Base-by-base conservation (phyloP, 1,140 invertebrate species). In the Homarus americanus region DNA sequence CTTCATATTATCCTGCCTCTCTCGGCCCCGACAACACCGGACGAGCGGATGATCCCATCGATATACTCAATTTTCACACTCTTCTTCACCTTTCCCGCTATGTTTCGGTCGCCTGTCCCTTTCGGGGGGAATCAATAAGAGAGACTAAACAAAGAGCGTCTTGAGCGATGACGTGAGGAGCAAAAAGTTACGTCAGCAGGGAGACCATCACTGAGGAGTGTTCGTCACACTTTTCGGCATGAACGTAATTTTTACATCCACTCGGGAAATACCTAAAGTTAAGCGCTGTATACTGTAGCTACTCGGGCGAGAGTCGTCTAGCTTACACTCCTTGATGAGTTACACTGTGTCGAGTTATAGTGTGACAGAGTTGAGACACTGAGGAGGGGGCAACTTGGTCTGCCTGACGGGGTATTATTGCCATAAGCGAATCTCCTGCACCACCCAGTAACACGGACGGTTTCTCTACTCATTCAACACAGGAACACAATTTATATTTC, bases 171-270 rank as follows among this genome's bases (percentile, higher is more conserved):
- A 20, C 58, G 24, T 63, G 20, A 10, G 58, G 58, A 17, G 44
- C 44, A 7, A 3, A 20, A 24, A 3, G 20, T 63, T 63, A 63
- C 58, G 20, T 63, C 58, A 63, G 44, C 15, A 15, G 36, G 36
- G 75, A 17, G 75, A 40, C 36, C 36, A 76, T 7, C 75, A 40
- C 28, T 38, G 75, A 76, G 34, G 40, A 40, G 36, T 40, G 75
- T 76, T 76, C 75, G 75, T 76, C 75, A 76, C 75, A 76, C 36
- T 76, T 76, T 76, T 76, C 75, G 75, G 41, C 75, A 76, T 76
- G 75, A 76, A 24, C 75, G 75, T 76, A 76, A 76, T 41, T 76
- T 63, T 24, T 63, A 63, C 58, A 63, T 63, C 58, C 58, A 63
- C 75, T 76, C 20, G 75, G 75, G 36, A 40, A 76, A 63, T 63